phyloP scores from a whole-genome alignment of 64 coral and sea anemone genomes.

The Actinia tenebrosa region DNA sequence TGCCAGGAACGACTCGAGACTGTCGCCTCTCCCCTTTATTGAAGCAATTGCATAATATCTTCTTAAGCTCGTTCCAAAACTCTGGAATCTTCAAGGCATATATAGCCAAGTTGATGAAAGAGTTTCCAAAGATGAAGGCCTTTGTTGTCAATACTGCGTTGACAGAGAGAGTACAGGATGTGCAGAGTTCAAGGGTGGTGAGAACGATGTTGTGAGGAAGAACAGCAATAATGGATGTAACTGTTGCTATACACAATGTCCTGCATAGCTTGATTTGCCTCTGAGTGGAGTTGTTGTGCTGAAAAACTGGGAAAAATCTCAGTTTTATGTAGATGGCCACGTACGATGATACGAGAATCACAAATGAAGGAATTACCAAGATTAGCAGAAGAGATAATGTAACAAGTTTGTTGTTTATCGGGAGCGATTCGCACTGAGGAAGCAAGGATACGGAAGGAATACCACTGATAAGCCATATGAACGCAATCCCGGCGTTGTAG shows the following conservation, averaged over 20 bases:
- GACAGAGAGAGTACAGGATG: neutral
- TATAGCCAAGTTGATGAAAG: neutral
- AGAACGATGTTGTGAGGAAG: neutral
- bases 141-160: neutral
- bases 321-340: neutral
- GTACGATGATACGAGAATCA: neutral
- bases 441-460: neutral
- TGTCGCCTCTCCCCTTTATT: neutral
- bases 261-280: slow-evolving; percentile 7
- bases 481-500: neutral
- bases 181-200: neutral
- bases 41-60: neutral
- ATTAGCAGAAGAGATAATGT: neutral
- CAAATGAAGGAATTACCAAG: neutral
- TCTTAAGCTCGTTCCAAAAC: neutral
- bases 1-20: neutral
- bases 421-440: neutral
- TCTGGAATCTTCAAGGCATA: neutral
- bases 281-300: neutral
- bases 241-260: neutral
- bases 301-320: neutral
- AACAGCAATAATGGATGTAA: neutral
- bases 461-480: neutral
- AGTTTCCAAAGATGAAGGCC: neutral
- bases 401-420: neutral